Evolutionary conservation across 2,113 vertebrate genomes (phyloP), one percentile per base, ranked within the genome.

Genomic region (Atractosteus spatula): DNA sequence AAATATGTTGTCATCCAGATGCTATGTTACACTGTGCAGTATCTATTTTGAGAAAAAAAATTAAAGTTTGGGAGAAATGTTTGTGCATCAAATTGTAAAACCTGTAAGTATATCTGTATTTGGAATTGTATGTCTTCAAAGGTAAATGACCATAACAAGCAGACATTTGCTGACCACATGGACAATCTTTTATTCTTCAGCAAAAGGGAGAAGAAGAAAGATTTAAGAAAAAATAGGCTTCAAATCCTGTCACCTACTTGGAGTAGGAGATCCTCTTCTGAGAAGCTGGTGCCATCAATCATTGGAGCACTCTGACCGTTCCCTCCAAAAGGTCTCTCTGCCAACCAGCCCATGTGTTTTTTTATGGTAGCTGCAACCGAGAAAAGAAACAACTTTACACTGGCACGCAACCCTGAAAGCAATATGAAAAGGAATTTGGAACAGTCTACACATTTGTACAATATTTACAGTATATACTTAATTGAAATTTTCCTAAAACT

Each of bases 231-330:
- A 51, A 51, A 5, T 51, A 51, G 47, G 47, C 47, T 10, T 17
- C 57, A 51, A 5, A 17, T 51, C 62, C 43, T 42, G 7, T 62
- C 56, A 74, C 56, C 6, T 77, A 95, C 94, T 91, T 94, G 91
- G 7, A 94, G 92, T 78, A 95, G 85, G 75, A 95, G 77, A 3
- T 94, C 86, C 8, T 92, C 92, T 80, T 95, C 94, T 0, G 86
- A 87, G 80, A 95, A 87, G 55, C 44, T 76, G 67, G 90, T 86
- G 3, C 75, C 77, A 4, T 89, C 70, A 14, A 86, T 64, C 76
- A 86, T 83, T 0, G 4, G 75, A n/a, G 72, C 62, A 0, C 0
- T 83, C 55, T 13, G 16, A 57, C 73, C 29, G 1, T 77, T 86
- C 47, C 74, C 77, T 70, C 79, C 83, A 0, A 74, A 76, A n/a